Base-by-base conservation (phyloP, 2,113 vertebrate genomes). In the Siniperca knerii region DNA sequence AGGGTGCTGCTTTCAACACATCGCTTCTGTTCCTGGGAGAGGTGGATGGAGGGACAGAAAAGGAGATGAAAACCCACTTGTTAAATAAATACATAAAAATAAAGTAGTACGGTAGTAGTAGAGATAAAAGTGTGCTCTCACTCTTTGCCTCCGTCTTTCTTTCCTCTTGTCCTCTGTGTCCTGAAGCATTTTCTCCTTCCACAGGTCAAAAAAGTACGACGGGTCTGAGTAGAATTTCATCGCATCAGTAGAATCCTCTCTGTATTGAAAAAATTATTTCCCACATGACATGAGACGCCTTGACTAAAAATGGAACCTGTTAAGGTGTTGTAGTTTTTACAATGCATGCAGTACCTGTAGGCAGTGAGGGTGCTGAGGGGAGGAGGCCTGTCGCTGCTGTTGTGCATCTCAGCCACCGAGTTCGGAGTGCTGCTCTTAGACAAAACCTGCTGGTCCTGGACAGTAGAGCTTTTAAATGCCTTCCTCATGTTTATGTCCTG, bases 181-280 rank as follows among this genome's bases (percentile, higher is more conserved):
- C 90, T 98, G 98, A 57, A 99, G 95, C 98, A 99, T 99, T 94
- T 98, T 99, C 92, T 99, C 97, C 93, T 97, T 99, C 98, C 98
- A 99, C 84, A 99, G 95, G 91, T 99, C 97, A 92, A 99, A 99
- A 94, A 99, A 99, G 94, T 99, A 99, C 0, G 98, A 98, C 6
- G 98, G 98, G 94, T 99, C 97, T 0, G 98, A 98, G 91, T 99
- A 99, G 93, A 98, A 99, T 77, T 97, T 98, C 92, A 99, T 95
- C 9, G 97, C 98, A 7, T 99, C 98, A 60, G 96, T 96, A 70
- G 96, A 96, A 91, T 99, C 98, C 93, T 99, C 98, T 93, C 98
- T 99, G 79, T 16, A 87, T 93, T n/a, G 33, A 86, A 85, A 48
- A 9, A 75, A 11, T 5, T 16, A 15, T 68, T 44, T 42, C 16